Evolutionary conservation across 1,140 invertebrate genomes (phyloP).

Genomic region (Heliconius hewitsoni): DNA sequence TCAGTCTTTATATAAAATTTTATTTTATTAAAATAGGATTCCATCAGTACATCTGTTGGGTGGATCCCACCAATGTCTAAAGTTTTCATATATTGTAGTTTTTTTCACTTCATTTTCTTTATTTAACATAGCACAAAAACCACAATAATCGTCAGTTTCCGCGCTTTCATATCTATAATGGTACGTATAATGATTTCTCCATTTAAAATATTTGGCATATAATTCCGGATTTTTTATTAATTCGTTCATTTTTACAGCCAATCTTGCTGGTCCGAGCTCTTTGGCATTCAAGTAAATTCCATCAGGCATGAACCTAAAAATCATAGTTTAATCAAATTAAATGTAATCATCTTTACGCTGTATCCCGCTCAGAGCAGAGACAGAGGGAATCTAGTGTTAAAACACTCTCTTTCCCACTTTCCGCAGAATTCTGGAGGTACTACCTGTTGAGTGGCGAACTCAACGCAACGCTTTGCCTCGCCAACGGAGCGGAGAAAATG

Average conservation of each 20-base stretch:
- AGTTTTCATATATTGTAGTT: constrained; percentile 48
- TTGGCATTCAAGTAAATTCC: constrained; percentile 66
- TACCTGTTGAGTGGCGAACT: no score
- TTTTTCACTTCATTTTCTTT: constrained; percentile 50
- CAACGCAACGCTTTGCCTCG: no score
- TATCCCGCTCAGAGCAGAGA: no score
- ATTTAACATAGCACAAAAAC: constrained; percentile 60
- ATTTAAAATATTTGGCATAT: constrained; percentile 63
- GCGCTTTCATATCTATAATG: constrained; percentile 45
- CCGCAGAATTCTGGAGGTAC: no score
- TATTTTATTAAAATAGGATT: neutral
- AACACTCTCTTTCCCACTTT: no score
- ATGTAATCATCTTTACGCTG: no score
- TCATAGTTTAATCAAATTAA: neutral
- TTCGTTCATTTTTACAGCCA: constrained; percentile 57
- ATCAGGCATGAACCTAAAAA: constrained; percentile 67
- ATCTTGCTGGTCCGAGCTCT: constrained; percentile 48
- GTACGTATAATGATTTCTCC: constrained; percentile 65
- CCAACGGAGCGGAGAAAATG: no score
- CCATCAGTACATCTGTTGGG: constrained; percentile 40
- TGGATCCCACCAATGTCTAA: constrained; percentile 55
- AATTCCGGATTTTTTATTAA: constrained; percentile 54
- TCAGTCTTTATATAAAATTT: neutral
- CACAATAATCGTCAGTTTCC: constrained; percentile 64
- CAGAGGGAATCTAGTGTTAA: no score